phyloP scores from a whole-genome alignment of 2,888 invertebrate genomes.

The Abscondita cerata region DNA sequence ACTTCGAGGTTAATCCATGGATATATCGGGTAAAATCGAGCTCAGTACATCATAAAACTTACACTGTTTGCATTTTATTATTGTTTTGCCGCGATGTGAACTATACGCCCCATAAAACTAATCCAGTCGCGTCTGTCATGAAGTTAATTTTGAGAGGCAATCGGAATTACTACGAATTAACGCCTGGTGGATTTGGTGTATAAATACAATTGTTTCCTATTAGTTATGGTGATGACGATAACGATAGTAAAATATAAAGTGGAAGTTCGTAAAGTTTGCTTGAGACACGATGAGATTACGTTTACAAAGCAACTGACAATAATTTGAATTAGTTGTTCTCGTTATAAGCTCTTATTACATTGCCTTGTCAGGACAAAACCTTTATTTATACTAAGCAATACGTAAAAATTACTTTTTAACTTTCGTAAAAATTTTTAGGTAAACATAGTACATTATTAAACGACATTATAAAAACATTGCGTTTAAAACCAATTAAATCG shows the following conservation, averaged over 20 bases:
- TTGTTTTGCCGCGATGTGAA: conserved; percentile 23
- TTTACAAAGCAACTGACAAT: too few relatives aligned
- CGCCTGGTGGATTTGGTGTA: conserved; percentile 11
- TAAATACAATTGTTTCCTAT: conserved; percentile 29
- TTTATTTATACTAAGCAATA: too few relatives aligned
- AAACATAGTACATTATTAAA: too few relatives aligned
- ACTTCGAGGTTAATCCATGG: conserved; percentile 20
- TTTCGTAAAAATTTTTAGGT: too few relatives aligned
- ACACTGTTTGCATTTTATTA: conserved; percentile 31
- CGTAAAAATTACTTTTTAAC: too few relatives aligned
- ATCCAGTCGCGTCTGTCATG: conserved; percentile 17
- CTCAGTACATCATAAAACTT: conserved; percentile 23
- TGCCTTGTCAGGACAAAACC: too few relatives aligned
- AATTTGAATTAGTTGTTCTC: too few relatives aligned
- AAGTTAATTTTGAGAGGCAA: conserved; percentile 13
- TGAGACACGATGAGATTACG: too few relatives aligned
- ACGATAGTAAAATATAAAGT: conserved; percentile 22
- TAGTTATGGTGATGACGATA: conserved; percentile 18
- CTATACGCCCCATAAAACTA: conserved; percentile 26
- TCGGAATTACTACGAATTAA: conserved; percentile 9
- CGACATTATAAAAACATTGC: too few relatives aligned
- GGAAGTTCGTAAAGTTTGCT: conserved; percentile 14
- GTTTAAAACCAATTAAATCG: too few relatives aligned
- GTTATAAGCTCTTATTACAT: too few relatives aligned
- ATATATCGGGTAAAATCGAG: conserved; percentile 21